Evolutionary conservation across 2,888 invertebrate species (phyloP).

Genomic region (Glyphotaelius pellucidus): DNA sequence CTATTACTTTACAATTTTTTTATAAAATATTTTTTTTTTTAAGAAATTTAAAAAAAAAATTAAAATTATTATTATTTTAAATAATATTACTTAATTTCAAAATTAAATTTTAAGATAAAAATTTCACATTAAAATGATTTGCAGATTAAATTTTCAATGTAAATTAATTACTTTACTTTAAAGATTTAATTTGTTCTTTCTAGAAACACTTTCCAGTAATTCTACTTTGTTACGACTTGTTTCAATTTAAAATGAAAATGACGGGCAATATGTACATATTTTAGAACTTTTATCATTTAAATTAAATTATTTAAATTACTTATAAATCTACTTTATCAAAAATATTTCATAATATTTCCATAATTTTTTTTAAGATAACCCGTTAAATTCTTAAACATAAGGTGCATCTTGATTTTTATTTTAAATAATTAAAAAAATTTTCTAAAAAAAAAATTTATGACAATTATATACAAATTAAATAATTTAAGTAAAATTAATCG

Average conservation of each 20-base stretch:
- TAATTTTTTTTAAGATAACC: constrained; percentile 81
- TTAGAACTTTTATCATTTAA: constrained; percentile 81
- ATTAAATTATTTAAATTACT: constrained; percentile 67
- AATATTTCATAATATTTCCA: constrained; percentile 82
- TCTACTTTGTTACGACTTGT: constrained; percentile 91
- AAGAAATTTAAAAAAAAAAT: constrained; percentile 71
- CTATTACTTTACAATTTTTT: constrained; percentile 78
- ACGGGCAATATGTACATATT: constrained; percentile 89
- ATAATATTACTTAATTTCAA: constrained; percentile 70
- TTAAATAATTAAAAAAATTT: constrained; percentile 74
- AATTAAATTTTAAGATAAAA: constrained; percentile 9
- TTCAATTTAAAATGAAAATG: constrained; percentile 83
- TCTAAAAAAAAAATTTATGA: constrained; percentile 72
- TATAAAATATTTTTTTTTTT: constrained; percentile 78
- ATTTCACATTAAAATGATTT: constrained; percentile 71
- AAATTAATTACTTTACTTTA: constrained; percentile 77
- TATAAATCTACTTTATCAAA: constrained; percentile 74
- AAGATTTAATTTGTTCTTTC: constrained; percentile 81
- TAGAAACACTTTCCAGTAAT: constrained; percentile 86
- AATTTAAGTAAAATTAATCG: constrained; percentile 77
- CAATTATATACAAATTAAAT: constrained; percentile 72
- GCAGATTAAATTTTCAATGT: constrained; percentile 79
- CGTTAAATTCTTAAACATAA: constrained; percentile 81
- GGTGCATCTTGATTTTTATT: constrained; percentile 80
- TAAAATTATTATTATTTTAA: constrained; percentile 71